A percentile compares a stretch with the other conserved stretches of the same genome.
Evolutionary conservation across 2,888 invertebrate species (phyloP).

Genomic region (Sinhomidia bicolor): DNA sequence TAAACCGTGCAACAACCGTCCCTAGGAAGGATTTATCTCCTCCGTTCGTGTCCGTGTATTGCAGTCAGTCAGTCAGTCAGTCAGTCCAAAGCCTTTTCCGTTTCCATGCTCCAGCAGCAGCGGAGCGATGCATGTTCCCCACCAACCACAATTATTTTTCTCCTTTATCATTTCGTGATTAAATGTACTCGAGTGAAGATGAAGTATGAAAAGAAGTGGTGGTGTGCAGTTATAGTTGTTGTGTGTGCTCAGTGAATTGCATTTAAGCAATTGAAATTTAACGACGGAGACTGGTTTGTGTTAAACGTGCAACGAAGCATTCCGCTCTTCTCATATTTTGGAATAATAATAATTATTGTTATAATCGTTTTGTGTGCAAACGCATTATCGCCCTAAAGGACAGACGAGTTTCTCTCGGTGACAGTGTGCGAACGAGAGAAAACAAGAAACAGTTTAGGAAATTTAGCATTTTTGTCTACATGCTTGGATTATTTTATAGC

Average conservation of each 20-base stretch:
- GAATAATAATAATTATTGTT: not conserved
- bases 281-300: slow-evolving; percentile 41
- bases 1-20: slow-evolving; percentile 57
- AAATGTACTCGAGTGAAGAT: slow-evolving; percentile 68
- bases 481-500: not conserved
- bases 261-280: slow-evolving; percentile 29
- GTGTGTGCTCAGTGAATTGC: slow-evolving; percentile 27
- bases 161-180: slow-evolving; percentile 69
- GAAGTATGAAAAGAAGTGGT: slow-evolving; percentile 42
- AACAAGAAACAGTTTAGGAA: too few relatives aligned
- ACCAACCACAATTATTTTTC: slow-evolving; percentile 54
- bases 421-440: too few relatives aligned
- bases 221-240: slow-evolving; percentile 7
- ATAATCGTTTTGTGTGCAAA: not conserved
- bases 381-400: not conserved
- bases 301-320: slow-evolving; percentile 42
- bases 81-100: slow-evolving; percentile 66
- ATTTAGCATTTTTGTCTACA: too few relatives aligned
- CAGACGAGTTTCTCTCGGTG: too few relatives aligned
- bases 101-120: slow-evolving; percentile 70
- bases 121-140: slow-evolving; percentile 22
- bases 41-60: slow-evolving; percentile 51
- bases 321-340: slow-evolving; percentile 49
- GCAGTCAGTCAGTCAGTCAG: too few relatives aligned
- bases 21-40: slow-evolving; percentile 59